These are phyloP conservation scores for Pteronotus mesoamericanus DNA, from an alignment of 2,797 vertebrate genomes.

Conservation along the genomic window DNA sequence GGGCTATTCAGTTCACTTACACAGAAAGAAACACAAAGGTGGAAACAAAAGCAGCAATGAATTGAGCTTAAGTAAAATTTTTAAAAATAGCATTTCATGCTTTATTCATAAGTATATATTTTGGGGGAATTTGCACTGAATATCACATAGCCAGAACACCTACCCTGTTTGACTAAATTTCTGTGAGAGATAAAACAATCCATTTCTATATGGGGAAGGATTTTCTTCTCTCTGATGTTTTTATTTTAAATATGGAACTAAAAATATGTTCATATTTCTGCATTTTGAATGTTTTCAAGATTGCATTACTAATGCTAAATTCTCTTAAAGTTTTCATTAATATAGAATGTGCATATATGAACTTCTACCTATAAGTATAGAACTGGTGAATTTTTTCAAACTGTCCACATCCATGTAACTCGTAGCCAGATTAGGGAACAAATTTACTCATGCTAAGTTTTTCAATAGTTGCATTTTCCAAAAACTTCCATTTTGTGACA, in stretches of 20 bases:
- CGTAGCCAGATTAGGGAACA: background rate
- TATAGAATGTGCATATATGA: background rate
- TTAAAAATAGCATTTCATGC: conserved; percentile 46
- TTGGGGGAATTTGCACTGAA: conserved; percentile 64
- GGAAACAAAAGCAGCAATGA: conserved; percentile 42
- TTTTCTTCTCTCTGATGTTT: background rate
- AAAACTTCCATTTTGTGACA: conserved; percentile 19
- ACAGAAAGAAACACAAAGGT: conserved; percentile 78
- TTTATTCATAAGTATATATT: conserved; percentile 60
- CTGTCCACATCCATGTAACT: background rate
- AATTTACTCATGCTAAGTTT: conserved; percentile 18
- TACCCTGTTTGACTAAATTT: background rate
- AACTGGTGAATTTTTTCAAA: background rate
- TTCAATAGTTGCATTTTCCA: conserved; percentile 30
- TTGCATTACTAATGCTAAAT: background rate
- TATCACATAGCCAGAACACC: conserved; percentile 63
- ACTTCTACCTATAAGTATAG: background rate
- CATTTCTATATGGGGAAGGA: background rate
- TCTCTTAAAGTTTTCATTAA: conserved; percentile 32
- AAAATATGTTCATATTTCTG: background rate
- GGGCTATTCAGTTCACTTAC: conserved; percentile 63
- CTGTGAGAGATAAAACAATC: background rate
- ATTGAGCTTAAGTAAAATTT: conserved; percentile 59
- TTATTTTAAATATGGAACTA: conserved; percentile 8
- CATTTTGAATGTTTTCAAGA: background rate